Percentiles rank a stretch among this genome's conserved stretches.
These are phyloP conservation scores for Sclerurus mexicanus DNA, from an alignment of 2,113 vertebrate species.

Conservation along the genomic window DNA sequence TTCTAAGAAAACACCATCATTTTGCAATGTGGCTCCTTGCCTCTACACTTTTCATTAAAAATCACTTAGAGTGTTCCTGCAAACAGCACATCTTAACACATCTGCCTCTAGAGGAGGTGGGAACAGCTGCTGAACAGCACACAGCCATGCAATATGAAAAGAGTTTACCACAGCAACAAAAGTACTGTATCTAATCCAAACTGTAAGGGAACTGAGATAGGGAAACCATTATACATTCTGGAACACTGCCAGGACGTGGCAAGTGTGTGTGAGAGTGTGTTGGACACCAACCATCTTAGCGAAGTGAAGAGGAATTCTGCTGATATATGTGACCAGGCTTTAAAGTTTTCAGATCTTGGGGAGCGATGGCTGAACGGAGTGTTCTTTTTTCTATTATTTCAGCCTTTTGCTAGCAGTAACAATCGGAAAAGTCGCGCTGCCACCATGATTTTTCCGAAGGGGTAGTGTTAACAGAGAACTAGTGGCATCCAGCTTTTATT, in stretches of 20 bases:
- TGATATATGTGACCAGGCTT: background rate
- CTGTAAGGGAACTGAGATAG: background rate
- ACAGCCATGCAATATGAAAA: background rate
- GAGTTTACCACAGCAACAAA: background rate
- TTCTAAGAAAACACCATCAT: background rate
- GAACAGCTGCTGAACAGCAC: background rate
- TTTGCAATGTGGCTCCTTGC: background rate
- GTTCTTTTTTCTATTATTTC: background rate
- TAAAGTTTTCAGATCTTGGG: background rate
- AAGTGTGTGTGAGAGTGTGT: rapidly evolving
- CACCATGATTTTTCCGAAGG: background rate
- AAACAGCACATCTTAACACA: background rate
- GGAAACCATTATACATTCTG: background rate
- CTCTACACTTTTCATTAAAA: background rate
- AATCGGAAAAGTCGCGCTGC: background rate
- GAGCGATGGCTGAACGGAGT: background rate
- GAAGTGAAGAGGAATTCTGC: background rate
- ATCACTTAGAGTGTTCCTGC: background rate
- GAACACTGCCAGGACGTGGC: background rate
- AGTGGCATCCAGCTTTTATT: background rate
- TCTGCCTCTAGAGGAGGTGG: background rate
- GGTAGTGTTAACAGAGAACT: background rate
- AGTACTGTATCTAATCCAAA: background rate
- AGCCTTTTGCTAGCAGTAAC: background rate
- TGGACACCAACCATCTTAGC: background rate